Evolutionary conservation across 1,140 invertebrate species (phyloP).

Genomic region (Heliconius hermathena): DNA sequence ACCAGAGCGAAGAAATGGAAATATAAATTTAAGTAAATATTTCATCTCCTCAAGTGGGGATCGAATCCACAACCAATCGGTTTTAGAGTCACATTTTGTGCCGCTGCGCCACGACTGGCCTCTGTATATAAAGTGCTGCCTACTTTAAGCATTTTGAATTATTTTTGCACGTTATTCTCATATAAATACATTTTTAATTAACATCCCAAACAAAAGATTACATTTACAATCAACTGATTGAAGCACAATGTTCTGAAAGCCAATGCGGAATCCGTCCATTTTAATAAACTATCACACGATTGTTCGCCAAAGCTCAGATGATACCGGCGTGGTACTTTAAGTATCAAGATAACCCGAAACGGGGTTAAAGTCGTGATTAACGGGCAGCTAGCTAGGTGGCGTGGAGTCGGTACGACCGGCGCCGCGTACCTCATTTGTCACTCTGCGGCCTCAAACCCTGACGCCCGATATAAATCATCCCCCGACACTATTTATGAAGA

Average conservation of each 20-base stretch:
- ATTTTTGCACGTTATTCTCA: no score
- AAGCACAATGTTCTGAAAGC: neutral
- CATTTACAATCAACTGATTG: neutral
- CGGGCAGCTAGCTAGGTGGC: constrained; percentile 33
- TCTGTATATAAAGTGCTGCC: no score
- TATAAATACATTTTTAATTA: neutral
- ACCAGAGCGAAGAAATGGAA: no score
- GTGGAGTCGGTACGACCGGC: neutral
- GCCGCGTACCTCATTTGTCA: constrained; percentile 60
- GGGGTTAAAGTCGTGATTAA: constrained; percentile 61
- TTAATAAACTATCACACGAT: neutral
- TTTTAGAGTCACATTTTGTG: no score
- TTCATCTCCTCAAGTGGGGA: no score
- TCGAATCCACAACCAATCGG: no score
- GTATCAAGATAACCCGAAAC: constrained; percentile 31
- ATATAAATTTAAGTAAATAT: no score
- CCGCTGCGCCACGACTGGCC: no score
- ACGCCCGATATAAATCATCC: constrained; percentile 60
- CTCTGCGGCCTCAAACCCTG: constrained; percentile 51
- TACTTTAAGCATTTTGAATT: no score
- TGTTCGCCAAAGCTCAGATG: neutral
- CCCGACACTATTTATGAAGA: constrained; percentile 62
- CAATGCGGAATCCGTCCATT: neutral
- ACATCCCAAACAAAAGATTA: neutral
- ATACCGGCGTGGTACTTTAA: neutral